Evolutionary conservation across 2,888 invertebrate genomes (phyloP), one percentile per base, ranked within the genome.

Genomic region (Latheticus oryzae): DNA sequence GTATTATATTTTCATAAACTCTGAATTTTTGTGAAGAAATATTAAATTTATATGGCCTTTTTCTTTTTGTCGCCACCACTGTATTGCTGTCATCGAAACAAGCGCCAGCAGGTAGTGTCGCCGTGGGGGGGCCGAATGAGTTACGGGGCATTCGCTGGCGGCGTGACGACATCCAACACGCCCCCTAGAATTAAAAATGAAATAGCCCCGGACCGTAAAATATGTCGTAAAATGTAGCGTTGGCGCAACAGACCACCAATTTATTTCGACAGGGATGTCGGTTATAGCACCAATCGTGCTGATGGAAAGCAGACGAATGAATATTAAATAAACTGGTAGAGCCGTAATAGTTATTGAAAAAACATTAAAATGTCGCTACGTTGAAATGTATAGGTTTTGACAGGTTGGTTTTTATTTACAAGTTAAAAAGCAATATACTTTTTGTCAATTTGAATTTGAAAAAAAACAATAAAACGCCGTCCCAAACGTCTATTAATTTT

Each of bases 161-260:
- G 56, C 60, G 56, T 57, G 60, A 60, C 60, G 56, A 60, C 60
- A 42, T 32, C 52, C 56, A 51, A 56, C 51, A 60, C 60, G 60
- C 56, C 60, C 52, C 56, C 51, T 47, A 51, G 52, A 60, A 60
- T 60, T 60, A 60, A 60, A 60, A 60, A 57, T 57, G 56, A 56
- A 60, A 56, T 60, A 51, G 51, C 55, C 51, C 33, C 35, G 26
- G 42, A 42, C 52, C 42, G 43, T 60, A 60, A 60, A 60, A 60
- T 60, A 52, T 52, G 60, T 56, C 59, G 58, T 58, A 58, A 58
- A 58, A 53, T 58, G 48, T 53, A 19, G 53, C 51, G 23, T 45
- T 37, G 13, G 37, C 43, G 43, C 53, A 26, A 43, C 53, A 32
- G 35, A 32, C 48, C 48, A 28, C 48, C 40, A 55, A 48, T 47